These are phyloP conservation scores for Poeciliopsis retropinna DNA, from an alignment of 2,113 vertebrate genomes.

Conservation along the genomic window DNA sequence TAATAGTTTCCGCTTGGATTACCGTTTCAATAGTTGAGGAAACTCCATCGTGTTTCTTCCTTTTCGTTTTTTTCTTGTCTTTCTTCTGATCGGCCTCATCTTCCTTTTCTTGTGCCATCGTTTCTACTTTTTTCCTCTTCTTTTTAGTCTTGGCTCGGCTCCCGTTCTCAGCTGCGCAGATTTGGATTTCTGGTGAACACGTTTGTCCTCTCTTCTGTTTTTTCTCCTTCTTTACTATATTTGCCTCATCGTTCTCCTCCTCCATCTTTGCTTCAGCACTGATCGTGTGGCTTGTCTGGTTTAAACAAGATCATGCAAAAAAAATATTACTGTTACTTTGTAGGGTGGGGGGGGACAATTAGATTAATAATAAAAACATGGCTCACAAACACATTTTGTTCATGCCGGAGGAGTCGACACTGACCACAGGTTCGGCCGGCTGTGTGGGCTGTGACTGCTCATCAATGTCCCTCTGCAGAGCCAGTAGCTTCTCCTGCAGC, in stretches of 20 bases:
- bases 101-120: neutral
- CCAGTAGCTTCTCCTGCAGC: conserved; percentile 33
- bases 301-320: neutral
- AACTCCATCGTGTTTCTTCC: conserved; percentile 14
- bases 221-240: conserved; percentile 53
- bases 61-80: conserved; percentile 43
- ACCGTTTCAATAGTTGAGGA: conserved; percentile 5
- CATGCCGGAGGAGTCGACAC: neutral
- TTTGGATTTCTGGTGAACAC: neutral
- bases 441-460: conserved; percentile 25
- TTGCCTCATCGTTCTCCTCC: conserved; percentile 16
- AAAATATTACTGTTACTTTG: neutral
- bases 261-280: conserved; percentile 13
- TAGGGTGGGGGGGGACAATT: neutral
- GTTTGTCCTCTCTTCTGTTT: conserved; percentile 41
- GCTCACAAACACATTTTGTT: no score
- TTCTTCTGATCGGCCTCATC: conserved; percentile 8
- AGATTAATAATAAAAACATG: neutral
- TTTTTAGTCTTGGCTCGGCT: neutral
- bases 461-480: conserved; percentile 55
- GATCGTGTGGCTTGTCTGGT: conserved; percentile 29
- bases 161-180: neutral
- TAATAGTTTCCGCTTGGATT: conserved; percentile 5
- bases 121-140: conserved; percentile 25
- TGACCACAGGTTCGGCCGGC: conserved; percentile 27